Evolutionary conservation across 1,140 invertebrate genomes (phyloP), one percentile per base, ranked within the genome.

Genomic region (Potamilus streckersoni): DNA sequence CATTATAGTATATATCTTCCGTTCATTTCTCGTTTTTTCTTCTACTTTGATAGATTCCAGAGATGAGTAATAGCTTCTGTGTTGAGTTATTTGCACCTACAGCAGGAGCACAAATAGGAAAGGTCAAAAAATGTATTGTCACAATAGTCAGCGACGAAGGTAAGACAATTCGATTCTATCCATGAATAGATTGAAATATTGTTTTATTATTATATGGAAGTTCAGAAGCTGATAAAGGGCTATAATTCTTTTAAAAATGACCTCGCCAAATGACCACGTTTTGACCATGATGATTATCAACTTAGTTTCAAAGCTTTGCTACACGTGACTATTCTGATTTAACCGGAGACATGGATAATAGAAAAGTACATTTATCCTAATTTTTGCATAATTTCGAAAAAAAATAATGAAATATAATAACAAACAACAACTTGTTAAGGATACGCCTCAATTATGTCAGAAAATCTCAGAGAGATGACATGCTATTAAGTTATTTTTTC

Each of bases 61-160:
- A 93, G 82, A 93, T 93, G 85, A 93, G 94, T 81, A 93, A 93
- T 82, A 92, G 91, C 83, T 94, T 93, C 86, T 92, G 93, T 84
- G 85, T 93, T n/a, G 92, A 92, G 79, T 79, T 94, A 14, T 90
- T 89, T 76, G 89, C 91, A 16, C 87, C 92, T 2, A 88, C 89
- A 60, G 91, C 90, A 5, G 93, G 93, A n/a, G 92, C 92, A 11
- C 89, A 88, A 75, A 82, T 94, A 11, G 93, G 93, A 16, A 90
- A 91, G 74, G 90, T 92, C 38, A 91, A 90, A 38, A 91, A 91
- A 82, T 91, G 91, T 12, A 93, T 93, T 59, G 90, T 94, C 11
- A 94, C 93, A 0, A 92, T 94, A 58, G 93, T 93, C 12, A 93
- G 93, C 82, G 93, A 94, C 85, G 93, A 93, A 87, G 92, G 93